These are phyloP conservation scores for Brenthis ino DNA, from an alignment of 2,888 invertebrate genomes.

Conservation along the genomic window DNA sequence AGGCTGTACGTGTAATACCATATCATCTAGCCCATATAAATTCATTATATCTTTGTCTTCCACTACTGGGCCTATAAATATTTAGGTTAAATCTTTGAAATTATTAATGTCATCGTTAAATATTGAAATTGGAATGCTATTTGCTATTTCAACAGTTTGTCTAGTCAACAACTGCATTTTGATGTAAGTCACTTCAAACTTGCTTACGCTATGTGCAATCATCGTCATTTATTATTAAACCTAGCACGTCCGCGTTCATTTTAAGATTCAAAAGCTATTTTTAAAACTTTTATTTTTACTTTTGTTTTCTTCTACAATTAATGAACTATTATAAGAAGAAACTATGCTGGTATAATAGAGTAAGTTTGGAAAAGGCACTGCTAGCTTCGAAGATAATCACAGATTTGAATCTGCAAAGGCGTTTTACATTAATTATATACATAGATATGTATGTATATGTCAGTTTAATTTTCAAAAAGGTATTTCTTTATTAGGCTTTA, in stretches of 20 bases:
- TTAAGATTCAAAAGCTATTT: constrained; percentile 19
- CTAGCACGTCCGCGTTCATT: constrained; percentile 17
- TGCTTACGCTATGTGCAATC: constrained; percentile 1
- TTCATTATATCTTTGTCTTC: constrained; percentile 80
- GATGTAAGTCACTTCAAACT: constrained; percentile 2
- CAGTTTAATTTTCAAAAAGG: too few species aligned
- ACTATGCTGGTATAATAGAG: too few species aligned
- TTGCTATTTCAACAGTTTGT: too few species aligned
- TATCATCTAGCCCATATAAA: constrained; percentile 82
- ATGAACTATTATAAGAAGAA: neutral
- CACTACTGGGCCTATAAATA: constrained; percentile 35
- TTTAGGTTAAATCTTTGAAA: too few species aligned
- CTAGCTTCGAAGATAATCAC: too few species aligned
- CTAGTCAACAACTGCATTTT: neutral
- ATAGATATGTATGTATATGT: too few species aligned
- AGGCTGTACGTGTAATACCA: constrained; percentile 73
- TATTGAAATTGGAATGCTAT: too few species aligned
- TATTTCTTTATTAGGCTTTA: too few species aligned
- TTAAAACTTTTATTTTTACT: constrained; percentile 7
- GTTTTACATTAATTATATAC: too few species aligned
- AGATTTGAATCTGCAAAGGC: too few species aligned
- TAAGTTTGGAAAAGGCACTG: too few species aligned
- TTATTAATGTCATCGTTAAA: too few species aligned
- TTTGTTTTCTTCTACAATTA: neutral
- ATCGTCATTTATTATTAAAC: constrained; percentile 17